Evolutionary conservation across 2,113 vertebrate genomes (phyloP).

Genomic region (Madoqua kirkii): DNA sequence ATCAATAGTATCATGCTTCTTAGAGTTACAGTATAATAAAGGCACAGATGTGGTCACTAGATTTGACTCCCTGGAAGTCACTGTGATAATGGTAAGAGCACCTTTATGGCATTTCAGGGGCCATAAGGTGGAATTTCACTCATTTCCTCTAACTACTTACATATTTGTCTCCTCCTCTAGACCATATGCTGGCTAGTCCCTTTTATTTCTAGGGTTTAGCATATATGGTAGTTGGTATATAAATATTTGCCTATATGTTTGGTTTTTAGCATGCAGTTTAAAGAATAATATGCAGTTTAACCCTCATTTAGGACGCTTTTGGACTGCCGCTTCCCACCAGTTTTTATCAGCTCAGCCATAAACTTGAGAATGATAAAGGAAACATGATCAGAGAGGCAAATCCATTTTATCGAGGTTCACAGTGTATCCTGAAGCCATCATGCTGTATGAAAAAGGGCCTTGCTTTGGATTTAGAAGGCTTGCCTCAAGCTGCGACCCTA

Average conservation of each 20-base stretch:
- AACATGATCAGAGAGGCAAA: neutral
- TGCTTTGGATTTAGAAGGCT: neutral
- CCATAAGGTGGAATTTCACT: neutral
- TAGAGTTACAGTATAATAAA: neutral
- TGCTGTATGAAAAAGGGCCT: neutral
- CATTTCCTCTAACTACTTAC: neutral
- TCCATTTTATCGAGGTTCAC: neutral
- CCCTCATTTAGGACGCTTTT: neutral
- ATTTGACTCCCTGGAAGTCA: neutral
- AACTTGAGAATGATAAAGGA: neutral
- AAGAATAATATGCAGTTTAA: neutral
- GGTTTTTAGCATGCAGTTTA: neutral
- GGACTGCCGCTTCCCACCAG: neutral
- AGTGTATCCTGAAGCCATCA: neutral
- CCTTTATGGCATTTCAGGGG: neutral
- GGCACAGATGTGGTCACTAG: neutral
- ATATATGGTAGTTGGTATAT: neutral
- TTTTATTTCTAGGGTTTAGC: neutral
- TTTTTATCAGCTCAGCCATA: neutral
- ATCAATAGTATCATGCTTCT: neutral
- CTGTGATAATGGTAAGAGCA: neutral
- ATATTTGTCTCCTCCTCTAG: neutral
- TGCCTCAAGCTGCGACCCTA: neutral
- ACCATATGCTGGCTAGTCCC: neutral
- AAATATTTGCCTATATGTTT: neutral